A percentile compares a stretch with the other conserved stretches of the same genome.
These are phyloP conservation scores for Rhorus exstirpatorius DNA, from an alignment of 2,888 invertebrate species.

Conservation along the genomic window DNA sequence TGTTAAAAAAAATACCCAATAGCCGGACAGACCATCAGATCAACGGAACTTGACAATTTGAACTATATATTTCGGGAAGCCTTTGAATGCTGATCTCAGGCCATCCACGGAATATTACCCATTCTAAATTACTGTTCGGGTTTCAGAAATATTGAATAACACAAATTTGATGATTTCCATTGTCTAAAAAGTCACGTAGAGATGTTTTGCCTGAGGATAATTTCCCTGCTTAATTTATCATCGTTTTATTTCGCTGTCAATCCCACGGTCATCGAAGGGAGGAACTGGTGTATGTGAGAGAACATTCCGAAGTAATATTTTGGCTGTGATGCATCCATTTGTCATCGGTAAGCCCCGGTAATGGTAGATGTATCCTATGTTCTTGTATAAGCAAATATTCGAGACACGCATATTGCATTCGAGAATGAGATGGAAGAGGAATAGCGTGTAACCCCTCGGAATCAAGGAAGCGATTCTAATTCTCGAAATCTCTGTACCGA, in stretches of 20 bases:
- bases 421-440: background rate
- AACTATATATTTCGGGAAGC: background rate
- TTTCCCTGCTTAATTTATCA: background rate
- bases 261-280: background rate
- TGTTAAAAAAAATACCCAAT: too few species aligned
- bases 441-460: conserved; percentile 21
- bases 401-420: background rate
- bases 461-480: conserved; percentile 37
- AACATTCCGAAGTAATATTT: background rate
- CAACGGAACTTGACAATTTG: too few species aligned
- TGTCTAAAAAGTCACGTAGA: background rate
- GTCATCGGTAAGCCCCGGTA: background rate
- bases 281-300: background rate
- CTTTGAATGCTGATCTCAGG: background rate
- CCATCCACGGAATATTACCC: background rate
- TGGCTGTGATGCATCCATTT: background rate
- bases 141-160: background rate
- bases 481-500: conserved; percentile 11
- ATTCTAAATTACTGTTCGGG: background rate
- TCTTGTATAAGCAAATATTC: background rate
- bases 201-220: conserved; percentile 1
- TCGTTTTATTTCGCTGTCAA: conserved; percentile 33
- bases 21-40: too few species aligned
- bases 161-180: too few species aligned
- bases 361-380: background rate